These are phyloP conservation scores for Avahi laniger DNA, from an alignment of 2,797 vertebrate species.

Conservation along the genomic window DNA sequence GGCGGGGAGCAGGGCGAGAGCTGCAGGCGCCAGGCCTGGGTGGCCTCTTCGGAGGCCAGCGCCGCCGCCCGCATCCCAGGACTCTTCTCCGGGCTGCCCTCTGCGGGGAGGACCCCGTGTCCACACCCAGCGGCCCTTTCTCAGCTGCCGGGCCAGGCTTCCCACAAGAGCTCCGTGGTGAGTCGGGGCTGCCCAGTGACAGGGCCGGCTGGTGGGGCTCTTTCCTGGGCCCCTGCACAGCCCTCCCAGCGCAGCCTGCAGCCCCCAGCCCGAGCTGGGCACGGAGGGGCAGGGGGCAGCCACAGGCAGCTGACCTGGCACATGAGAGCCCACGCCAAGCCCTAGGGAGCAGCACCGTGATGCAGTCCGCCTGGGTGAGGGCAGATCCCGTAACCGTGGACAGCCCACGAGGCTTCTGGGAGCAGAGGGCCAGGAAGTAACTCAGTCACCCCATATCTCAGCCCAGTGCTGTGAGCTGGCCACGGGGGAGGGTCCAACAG, in stretches of 20 bases:
- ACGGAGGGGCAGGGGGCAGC: neutral
- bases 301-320: neutral
- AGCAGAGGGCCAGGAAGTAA: neutral
- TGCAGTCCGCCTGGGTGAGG: rapidly evolving
- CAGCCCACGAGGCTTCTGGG: rapidly evolving
- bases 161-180: neutral
- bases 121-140: neutral
- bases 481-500: neutral
- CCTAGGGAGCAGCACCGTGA: neutral
- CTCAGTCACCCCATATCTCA: neutral
- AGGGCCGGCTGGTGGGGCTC: neutral
- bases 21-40: neutral
- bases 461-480: neutral
- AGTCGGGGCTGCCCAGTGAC: neutral
- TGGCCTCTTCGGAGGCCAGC: neutral
- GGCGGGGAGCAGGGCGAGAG: neutral
- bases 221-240: neutral
- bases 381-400: no score
- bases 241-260: neutral
- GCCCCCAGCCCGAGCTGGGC: no score
- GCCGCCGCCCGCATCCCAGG: neutral
- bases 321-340: neutral
- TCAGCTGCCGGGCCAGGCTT: neutral
- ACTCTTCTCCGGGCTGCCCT: neutral
- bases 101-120: rapidly evolving